Base-by-base conservation (phyloP, 2,113 vertebrate genomes). In the Serilophus lunatus region DNA sequence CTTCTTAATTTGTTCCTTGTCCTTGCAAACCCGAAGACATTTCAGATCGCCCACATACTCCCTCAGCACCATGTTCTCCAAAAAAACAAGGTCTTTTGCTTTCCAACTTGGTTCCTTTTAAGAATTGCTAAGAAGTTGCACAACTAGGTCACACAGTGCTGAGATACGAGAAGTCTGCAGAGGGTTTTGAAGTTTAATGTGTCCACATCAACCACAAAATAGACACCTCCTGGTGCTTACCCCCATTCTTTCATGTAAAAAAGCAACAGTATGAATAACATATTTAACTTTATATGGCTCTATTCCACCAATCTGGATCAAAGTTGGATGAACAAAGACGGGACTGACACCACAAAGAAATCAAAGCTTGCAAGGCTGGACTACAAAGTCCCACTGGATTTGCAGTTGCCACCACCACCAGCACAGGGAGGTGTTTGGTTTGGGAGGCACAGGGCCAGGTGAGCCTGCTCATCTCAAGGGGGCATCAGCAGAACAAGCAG, bases 1-100 rank as follows among this genome's bases (percentile, higher is more conserved):
- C 50, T 56, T 47, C 76, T 92, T 89, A 95, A 96, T 96, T 92
- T 93, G 88, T 90, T 93, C 95, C 91, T 82, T 93, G 90, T 82
- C 92, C 95, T 96, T 88, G 94, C 72, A 84, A 57, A 54, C 74
- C 85, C 91, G 24, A 63, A 94, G 76, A 65, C 90, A 65, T 89
- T 77, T 88, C 70, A n/a, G 47, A 93, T 94, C 50, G 75, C 86
- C 93, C 91, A 91, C 77, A 57, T 28, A 91, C 87, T 95, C 83
- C 91, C 64, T 80, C 91, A 68, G 19, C 92, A 82, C 86, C 59
- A 28, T 13, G 42, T 69, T 96, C 79, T 92, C 91, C 74, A 94
- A 65, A 88, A 96, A 81, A 86, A 26, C 74, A 93, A 90, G 72
- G 79, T 54, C 69, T 91, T 53, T 56, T 91, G 72, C 87, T 92